Conservation (phyloP, 37 sponge, comb jelly and placozoan species). For the Oscarella lobularis region DNA sequence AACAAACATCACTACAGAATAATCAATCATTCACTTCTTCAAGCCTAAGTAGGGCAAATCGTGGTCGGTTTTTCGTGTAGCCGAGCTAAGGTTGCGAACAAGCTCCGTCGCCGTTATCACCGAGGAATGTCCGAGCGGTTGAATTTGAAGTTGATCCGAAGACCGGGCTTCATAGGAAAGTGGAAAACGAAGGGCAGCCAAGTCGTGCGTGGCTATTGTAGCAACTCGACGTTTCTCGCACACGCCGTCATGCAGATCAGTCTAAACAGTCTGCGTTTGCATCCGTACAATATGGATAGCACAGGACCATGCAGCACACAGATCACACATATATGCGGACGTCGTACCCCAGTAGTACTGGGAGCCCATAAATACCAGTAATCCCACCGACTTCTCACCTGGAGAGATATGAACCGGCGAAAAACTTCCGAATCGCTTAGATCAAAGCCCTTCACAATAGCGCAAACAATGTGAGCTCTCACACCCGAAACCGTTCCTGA, state of each 20-base stretch:
- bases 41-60: too few species aligned
- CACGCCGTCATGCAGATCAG: slow-evolving; percentile 67
- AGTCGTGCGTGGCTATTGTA: slow-evolving; percentile 86
- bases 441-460: slow-evolving; percentile 43
- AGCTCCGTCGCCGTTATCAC: slow-evolving; percentile 31
- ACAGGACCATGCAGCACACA: too few species aligned
- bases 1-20: too few species aligned
- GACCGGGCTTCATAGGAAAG: slow-evolving; percentile 24
- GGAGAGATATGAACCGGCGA: slow-evolving; percentile 57
- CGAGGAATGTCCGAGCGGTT: slow-evolving; percentile 43
- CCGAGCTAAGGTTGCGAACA: slow-evolving; percentile 35
- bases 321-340: not conserved
- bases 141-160: slow-evolving; percentile 27
- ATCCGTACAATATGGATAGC: too few species aligned
- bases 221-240: slow-evolving; percentile 60
- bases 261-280: too few species aligned
- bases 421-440: slow-evolving; percentile 20
- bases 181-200: slow-evolving; percentile 39
- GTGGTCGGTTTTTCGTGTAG: not conserved
- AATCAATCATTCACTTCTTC: too few species aligned
- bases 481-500: slow-evolving; percentile 31
- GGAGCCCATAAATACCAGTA: too few species aligned
- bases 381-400: too few species aligned
- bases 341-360: too few species aligned
- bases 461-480: slow-evolving; percentile 64